Evolutionary conservation across 2,797 vertebrate genomes (phyloP).

Genomic region (Ataeniobius toweri): DNA sequence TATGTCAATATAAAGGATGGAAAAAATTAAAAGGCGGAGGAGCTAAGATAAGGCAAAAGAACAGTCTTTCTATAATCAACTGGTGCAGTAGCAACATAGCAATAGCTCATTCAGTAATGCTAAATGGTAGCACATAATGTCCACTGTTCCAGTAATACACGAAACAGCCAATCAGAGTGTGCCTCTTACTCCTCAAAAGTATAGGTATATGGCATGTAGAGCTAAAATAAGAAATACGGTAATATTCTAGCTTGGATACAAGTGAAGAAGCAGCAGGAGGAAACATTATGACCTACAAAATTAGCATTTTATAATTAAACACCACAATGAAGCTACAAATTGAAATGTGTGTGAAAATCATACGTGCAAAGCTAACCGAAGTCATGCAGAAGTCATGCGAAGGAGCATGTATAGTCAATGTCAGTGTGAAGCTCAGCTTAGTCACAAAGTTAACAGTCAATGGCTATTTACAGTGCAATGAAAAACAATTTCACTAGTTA

Average conservation of each 20-base stretch:
- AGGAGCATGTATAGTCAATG: neutral
- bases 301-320: neutral
- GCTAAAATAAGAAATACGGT: neutral
- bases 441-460: neutral
- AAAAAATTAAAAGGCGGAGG: too few relatives aligned
- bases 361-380: neutral
- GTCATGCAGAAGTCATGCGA: neutral
- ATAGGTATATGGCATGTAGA: neutral
- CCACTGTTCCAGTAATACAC: too few relatives aligned
- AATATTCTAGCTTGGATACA: neutral
- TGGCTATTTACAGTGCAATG: neutral
- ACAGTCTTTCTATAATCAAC: too few relatives aligned
- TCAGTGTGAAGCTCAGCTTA: neutral
- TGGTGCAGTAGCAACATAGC: too few relatives aligned
- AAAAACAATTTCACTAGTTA: neutral
- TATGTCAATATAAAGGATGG: neutral
- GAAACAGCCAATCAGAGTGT: too few relatives aligned
- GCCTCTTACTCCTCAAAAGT: too few relatives aligned
- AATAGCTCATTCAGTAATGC: too few relatives aligned
- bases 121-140: too few relatives aligned
- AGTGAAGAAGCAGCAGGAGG: neutral
- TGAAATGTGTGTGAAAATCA: neutral
- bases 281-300: neutral
- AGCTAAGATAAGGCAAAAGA: too few relatives aligned
- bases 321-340: neutral